Base-by-base conservation (phyloP, 2,888 invertebrate species). In the Nymphalis urticae region DNA sequence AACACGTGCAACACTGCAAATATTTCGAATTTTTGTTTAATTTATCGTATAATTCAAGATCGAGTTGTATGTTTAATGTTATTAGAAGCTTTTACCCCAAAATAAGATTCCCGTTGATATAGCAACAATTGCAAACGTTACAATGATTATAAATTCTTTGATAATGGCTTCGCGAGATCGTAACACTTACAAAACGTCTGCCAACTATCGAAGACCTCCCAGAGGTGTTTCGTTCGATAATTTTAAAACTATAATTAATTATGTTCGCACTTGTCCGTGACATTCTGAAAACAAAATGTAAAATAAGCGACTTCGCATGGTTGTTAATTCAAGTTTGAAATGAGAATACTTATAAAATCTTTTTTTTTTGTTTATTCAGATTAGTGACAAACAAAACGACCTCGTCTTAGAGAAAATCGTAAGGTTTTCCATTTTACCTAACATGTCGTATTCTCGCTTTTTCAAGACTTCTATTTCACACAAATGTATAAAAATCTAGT, bases 101-200 rank as follows among this genome's bases (percentile, higher is more conserved):
- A 68, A 68, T 56, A 63, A 51, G 19, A 13, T 59, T 48, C 27
- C 59, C 21, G 60, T 59, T 67, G 59, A 54, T 70, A 66, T 64
- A 64, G 50, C 54, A 47, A 62, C 58, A 59, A 66, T 68, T 68
- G 48, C 47, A 66, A 59, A 53, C 62, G 53, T 53, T 54, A 24
- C 48, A 50, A 66, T 51, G 53, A 48, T 51, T 66, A 68, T 72
- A 70, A 70, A 70, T 70, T 64, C 32, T 32, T 64, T n/a, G 54
- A 24, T 54, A 54, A 54, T 54, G 24, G 54, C 24, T 53, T 64
- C 60, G 47, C 13, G 64, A 60, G 56, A 63, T 60, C 54, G 54
- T 53, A 64, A 69, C 21, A n/a, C 59, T 62, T 48, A 48, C 32
- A 9, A 42, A 65, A 50, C 36, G 21, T 47, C 66, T 70, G 72